Evolutionary conservation across 2,888 invertebrate genomes (phyloP).

Genomic region (Thelaira solivaga): DNA sequence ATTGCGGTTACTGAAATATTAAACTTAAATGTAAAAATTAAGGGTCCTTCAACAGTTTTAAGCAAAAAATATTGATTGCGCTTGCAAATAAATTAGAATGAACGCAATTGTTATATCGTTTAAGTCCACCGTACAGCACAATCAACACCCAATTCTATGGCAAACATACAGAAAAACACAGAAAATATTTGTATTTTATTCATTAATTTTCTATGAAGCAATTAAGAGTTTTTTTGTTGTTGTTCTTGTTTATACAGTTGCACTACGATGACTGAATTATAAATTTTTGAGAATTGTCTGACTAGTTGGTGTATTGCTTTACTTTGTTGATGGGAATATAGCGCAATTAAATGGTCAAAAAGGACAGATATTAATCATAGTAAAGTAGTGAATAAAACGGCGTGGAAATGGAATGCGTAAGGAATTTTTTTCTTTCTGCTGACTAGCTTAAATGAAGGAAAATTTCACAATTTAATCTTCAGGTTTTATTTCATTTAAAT

Average conservation of each 20-base stretch:
- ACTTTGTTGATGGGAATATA: background rate
- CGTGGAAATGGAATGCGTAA: too few species aligned
- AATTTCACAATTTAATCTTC: too few species aligned
- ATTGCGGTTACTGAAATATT: too few species aligned
- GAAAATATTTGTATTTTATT: slow-evolving; percentile 36
- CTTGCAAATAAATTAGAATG: too few species aligned
- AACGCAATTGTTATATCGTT: background rate
- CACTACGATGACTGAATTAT: slow-evolving; percentile 38
- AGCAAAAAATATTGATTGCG: too few species aligned
- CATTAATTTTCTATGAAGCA: slow-evolving; percentile 50
- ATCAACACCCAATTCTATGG: slow-evolving; percentile 31
- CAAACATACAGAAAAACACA: background rate
- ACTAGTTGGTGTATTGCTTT: background rate
- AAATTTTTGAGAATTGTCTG: slow-evolving; percentile 20
- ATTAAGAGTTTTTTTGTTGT: slow-evolving; percentile 34
- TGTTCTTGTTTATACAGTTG: too few species aligned
- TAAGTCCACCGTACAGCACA: background rate
- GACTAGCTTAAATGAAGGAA: background rate
- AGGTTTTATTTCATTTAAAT: too few species aligned
- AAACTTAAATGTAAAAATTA: too few species aligned
- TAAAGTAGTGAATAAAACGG: background rate
- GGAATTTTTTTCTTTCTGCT: background rate
- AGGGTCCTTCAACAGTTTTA: too few species aligned
- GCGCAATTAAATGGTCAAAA: background rate
- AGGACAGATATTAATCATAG: background rate